Evolutionary conservation across 2,888 invertebrate genomes (phyloP).

Genomic region (Cheilosia grossa): DNA sequence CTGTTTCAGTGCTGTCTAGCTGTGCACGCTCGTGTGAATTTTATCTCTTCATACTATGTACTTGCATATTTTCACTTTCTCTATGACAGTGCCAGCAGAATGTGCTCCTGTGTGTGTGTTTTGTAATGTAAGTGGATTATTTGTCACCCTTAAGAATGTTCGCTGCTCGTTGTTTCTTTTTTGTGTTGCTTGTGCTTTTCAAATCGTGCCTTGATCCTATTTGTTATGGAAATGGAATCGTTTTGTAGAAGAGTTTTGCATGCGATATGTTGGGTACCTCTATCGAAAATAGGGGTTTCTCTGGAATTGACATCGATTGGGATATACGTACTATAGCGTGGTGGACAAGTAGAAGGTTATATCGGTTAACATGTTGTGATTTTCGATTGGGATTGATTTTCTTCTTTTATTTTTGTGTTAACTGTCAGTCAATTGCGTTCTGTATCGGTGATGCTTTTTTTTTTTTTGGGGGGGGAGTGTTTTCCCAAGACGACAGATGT

Average conservation of each 20-base stretch:
- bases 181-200: not conserved
- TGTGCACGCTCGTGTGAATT: slow-evolving; percentile 14
- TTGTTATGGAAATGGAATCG: slow-evolving; percentile 58
- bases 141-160: slow-evolving; percentile 37
- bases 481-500: slow-evolving; percentile 1
- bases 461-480: not conserved
- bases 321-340: not conserved
- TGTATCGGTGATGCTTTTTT: not conserved
- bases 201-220: slow-evolving; percentile 34
- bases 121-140: slow-evolving; percentile 60
- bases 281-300: not conserved
- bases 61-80: slow-evolving; percentile 25
- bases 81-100: not conserved
- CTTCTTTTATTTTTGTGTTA: not conserved
- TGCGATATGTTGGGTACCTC: not conserved
- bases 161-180: not conserved
- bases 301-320: slow-evolving; percentile 29
- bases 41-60: not conserved
- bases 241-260: slow-evolving; percentile 45
- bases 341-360: slow-evolving; percentile 5
- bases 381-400: slow-evolving; percentile 32
- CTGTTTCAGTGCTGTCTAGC: not conserved
- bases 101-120: not conserved
- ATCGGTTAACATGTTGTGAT: slow-evolving; percentile 26
- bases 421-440: slow-evolving; percentile 6